These are phyloP conservation scores for Gonocerus acuteangulatus DNA, from an alignment of 2,888 invertebrate species.

Conservation along the genomic window DNA sequence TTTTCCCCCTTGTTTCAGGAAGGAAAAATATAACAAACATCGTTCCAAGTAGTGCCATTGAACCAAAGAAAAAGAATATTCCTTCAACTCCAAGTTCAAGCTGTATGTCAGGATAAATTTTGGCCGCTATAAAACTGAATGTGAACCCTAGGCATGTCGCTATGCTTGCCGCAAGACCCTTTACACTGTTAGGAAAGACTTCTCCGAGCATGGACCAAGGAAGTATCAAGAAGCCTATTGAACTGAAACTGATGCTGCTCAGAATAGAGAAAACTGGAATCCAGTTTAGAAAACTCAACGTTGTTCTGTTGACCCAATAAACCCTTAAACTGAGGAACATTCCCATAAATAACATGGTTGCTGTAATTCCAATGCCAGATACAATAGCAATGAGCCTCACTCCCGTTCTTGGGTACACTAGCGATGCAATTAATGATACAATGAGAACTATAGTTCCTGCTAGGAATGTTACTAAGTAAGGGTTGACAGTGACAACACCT, in stretches of 20 bases:
- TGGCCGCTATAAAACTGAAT: conserved; percentile 50
- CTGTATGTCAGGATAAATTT: conserved; percentile 48
- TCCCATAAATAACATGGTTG: conserved; percentile 49
- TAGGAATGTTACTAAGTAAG: conserved; percentile 37
- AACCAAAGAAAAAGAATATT: conserved; percentile 49
- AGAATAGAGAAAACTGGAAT: conserved; percentile 47
- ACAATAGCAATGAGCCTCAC: conserved; percentile 51
- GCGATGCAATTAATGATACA: conserved; percentile 36
- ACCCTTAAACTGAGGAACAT: conserved; percentile 43
- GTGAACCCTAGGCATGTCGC: conserved; percentile 48
- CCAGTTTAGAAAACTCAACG: conserved; percentile 39
- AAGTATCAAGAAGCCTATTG: conserved; percentile 50
- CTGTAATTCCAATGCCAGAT: conserved; percentile 52
- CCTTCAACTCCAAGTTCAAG: conserved; percentile 44
- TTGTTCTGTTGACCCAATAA: conserved; percentile 28
- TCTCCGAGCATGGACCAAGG: conserved; percentile 54
- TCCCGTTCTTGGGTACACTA: conserved; percentile 49
- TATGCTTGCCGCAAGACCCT: conserved; percentile 48
- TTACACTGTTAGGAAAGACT: conserved; percentile 49
- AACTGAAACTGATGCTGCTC: conserved; percentile 48
- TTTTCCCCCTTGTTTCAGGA: conserved; percentile 52
- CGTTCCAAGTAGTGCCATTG: conserved; percentile 46
- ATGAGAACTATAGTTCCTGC: conserved; percentile 37
- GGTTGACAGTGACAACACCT: conserved; percentile 40
- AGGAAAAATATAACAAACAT: conserved; percentile 46